Evolutionary conservation across 2,888 invertebrate genomes (phyloP), one percentile per base, ranked within the genome.

Genomic region (Nebria brevicollis): DNA sequence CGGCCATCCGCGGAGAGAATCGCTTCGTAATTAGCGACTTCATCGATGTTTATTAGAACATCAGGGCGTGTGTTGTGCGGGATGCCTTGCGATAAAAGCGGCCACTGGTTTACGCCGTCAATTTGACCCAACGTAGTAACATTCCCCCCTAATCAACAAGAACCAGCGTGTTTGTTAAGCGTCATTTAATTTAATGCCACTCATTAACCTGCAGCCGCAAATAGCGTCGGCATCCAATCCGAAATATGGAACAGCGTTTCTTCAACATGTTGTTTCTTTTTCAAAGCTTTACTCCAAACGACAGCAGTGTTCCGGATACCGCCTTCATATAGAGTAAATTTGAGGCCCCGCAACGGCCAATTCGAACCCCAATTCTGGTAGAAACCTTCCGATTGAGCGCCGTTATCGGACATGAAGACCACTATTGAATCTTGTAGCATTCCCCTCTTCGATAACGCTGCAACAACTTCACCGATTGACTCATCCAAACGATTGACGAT

Each of bases 351-450:
- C 11, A 96, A 87, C n/a, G 96, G 96, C 91, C 92, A 95, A 89
- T 95, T 95, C 20, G 95, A 95, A 10, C 93, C 95, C 75, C 92
- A 92, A 88, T 96, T 97, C 75, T 91, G 87, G 86, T 93, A 93
- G 75, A 90, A 85, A 0, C 96, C 96, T 80, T 91, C 90, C 0
- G 95, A 94, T 75, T 95, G 95, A 0, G 94, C 96, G 0, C 97
- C 97, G 87, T 98, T 98, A 87, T 98, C 98, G 11, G 96, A 94
- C 84, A 95, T 92, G 87, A 98, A 98, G 0, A 96, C 88, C 77
- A 98, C 91, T 72, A 98, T 92, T 0, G 96, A 95, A 87, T 97
- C 94, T 70, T 95, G 90, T 83, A 97, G 89, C 89, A 97, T 94
- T 1, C 91, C 90, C 82, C 92, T 92, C 0, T 91, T 87, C 77